Base-by-base conservation (phyloP, 2,113 vertebrate genomes). In the Ctenodactylus gundi region DNA sequence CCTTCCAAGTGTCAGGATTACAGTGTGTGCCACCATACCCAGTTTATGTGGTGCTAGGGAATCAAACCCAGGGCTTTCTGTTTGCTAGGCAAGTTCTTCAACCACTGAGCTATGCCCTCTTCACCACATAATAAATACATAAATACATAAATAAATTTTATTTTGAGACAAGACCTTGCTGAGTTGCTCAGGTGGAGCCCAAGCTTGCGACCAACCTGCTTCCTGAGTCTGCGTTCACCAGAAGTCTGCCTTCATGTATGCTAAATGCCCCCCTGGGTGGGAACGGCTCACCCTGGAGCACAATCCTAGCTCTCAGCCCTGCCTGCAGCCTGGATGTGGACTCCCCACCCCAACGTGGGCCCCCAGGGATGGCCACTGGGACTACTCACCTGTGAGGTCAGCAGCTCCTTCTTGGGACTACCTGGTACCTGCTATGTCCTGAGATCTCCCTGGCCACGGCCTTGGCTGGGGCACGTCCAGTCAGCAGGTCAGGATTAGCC, bases 401-500 rank as follows among this genome's bases (percentile, higher is more conserved):
- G 77, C 94, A 82, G 93, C 76, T 96, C 65, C 84, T 96, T 62
- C 86, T 86, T 73, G 36, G 76, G 81, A 82, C 62, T 78, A 70
- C 90, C 85, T 20, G 89, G 39, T 67, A 58, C 85, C 85, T 60
- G 84, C 6, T 60, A 31, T 20, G 51, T 76, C 17, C 7, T 25
- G 84, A 60, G 49, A 53, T n/a, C n/a, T n/a, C 6, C 39, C 44
- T 5, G 49, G 68, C 83, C 57, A 72, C 70, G 53, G 70, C 86
- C 87, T 90, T 41, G 10, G 62, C 80, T 0, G 41, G 98, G 97
- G 98, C 97, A 98, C 99, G 98, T 98, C 98, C 97, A 73, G 97
- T 97, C 97, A 98, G 98, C 97, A 86, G 97, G 97, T 96, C 92
- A 93, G 98, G 99, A 99, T 99, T 99, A 99, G 97, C 95, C 93